Conservation (phyloP, 2,888 invertebrate species). For the Auanema sp. region DNA sequence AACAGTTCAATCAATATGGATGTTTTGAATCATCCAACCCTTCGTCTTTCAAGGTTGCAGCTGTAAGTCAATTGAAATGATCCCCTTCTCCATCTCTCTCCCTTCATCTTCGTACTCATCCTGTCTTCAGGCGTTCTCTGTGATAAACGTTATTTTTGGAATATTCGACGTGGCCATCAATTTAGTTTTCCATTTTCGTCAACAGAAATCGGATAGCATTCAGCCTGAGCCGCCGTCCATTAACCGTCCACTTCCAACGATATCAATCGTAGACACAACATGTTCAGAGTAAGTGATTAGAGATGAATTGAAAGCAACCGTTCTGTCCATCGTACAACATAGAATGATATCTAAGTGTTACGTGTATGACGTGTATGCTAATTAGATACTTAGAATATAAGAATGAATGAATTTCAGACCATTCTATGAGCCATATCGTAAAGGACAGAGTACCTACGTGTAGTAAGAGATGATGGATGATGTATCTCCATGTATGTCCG, state of each 20-base stretch:
- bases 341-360: too few species aligned
- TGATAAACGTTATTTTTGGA: slow-evolving; percentile 20
- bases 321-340: too few species aligned
- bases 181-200: slow-evolving; percentile 19
- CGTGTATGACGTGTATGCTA: too few species aligned
- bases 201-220: slow-evolving; percentile 1
- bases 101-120: background rate
- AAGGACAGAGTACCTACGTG: slow-evolving; percentile 2
- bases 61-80: slow-evolving; percentile 14
- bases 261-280: background rate
- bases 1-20: slow-evolving; percentile 23
- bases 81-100: background rate
- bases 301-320: too few species aligned
- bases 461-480: too few species aligned
- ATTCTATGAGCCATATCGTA: background rate
- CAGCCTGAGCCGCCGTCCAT: background rate
- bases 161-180: slow-evolving; percentile 22
- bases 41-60: slow-evolving; percentile 24
- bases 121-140: slow-evolving; percentile 19
- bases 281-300: background rate
- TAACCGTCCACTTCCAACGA: slow-evolving; percentile 2
- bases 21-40: slow-evolving; percentile 23
- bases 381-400: too few species aligned
- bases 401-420: too few species aligned
- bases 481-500: too few species aligned